Evolutionary conservation across 2,888 invertebrate genomes (phyloP).

Genomic region (Microdon myrmicae): DNA sequence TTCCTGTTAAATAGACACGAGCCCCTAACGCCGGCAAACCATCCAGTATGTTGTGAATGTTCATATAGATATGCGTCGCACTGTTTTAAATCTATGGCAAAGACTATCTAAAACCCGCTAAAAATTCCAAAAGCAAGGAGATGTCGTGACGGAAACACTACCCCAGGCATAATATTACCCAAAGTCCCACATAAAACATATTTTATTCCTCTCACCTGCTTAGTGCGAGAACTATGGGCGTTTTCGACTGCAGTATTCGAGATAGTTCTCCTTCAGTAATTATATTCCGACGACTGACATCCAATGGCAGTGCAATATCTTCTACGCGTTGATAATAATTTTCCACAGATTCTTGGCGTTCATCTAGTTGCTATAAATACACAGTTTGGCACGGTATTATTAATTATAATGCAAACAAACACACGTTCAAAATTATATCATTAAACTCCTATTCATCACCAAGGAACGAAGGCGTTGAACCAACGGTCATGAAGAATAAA

Average conservation of each 20-base stretch:
- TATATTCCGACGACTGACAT: slow-evolving; percentile 53
- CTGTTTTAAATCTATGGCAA: too few species aligned
- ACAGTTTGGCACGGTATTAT: neutral
- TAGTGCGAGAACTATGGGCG: slow-evolving; percentile 60
- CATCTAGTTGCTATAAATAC: slow-evolving; percentile 34
- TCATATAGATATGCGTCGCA: too few species aligned
- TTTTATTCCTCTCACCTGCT: slow-evolving; percentile 63
- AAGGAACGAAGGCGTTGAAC: neutral
- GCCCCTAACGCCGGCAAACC: too few species aligned
- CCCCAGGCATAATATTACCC: too few species aligned
- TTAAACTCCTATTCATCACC: slow-evolving; percentile 39
- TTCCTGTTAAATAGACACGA: too few species aligned
- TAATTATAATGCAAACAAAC: slow-evolving; percentile 17
- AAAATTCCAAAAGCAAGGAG: too few species aligned
- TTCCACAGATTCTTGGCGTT: slow-evolving; percentile 37
- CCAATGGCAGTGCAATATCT: slow-evolving; percentile 35
- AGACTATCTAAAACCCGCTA: too few species aligned
- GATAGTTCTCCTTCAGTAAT: slow-evolving; percentile 45
- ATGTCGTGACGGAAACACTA: too few species aligned
- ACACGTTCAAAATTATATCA: slow-evolving; percentile 29
- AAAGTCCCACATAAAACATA: too few species aligned
- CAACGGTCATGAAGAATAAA: too few species aligned
- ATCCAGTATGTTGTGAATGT: too few species aligned
- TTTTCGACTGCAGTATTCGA: slow-evolving; percentile 56
- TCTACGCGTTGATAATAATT: slow-evolving; percentile 47